These are phyloP conservation scores for Rhizoglyphus robini DNA, from an alignment of 1,140 invertebrate species.

Conservation along the genomic window DNA sequence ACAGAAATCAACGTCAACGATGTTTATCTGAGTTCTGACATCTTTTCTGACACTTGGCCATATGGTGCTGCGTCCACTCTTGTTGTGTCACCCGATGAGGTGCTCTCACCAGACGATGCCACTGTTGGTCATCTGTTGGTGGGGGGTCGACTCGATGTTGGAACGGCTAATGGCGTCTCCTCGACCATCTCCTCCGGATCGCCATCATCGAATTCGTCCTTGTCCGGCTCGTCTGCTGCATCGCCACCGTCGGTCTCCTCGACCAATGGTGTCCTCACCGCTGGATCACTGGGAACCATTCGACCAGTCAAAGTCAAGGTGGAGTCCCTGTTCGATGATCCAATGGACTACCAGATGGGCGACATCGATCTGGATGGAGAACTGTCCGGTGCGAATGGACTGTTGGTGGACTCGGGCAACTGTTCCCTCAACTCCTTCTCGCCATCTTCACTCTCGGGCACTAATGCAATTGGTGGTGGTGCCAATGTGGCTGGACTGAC, in stretches of 20 bases:
- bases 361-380: background rate
- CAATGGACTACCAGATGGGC: background rate
- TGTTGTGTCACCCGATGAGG: background rate
- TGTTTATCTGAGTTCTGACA: background rate
- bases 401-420: background rate
- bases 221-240: too few species aligned
- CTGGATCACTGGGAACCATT: background rate
- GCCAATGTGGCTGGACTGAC: background rate
- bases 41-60: background rate
- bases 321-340: background rate
- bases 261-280: background rate
- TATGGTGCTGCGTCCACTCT: background rate
- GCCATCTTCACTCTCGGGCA: background rate
- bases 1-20: background rate
- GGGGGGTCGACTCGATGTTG: background rate
- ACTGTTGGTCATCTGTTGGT: background rate
- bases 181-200: background rate
- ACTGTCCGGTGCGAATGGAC: background rate
- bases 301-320: background rate
- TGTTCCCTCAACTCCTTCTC: conserved; percentile 1
- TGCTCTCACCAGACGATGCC: background rate
- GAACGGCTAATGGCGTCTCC: background rate
- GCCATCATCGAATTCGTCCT: background rate
- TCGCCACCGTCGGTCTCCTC: background rate
- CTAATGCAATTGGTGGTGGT: background rate